Conservation (phyloP, 2,888 invertebrate genomes). For the Enoplolaimus lenunculus region DNA sequence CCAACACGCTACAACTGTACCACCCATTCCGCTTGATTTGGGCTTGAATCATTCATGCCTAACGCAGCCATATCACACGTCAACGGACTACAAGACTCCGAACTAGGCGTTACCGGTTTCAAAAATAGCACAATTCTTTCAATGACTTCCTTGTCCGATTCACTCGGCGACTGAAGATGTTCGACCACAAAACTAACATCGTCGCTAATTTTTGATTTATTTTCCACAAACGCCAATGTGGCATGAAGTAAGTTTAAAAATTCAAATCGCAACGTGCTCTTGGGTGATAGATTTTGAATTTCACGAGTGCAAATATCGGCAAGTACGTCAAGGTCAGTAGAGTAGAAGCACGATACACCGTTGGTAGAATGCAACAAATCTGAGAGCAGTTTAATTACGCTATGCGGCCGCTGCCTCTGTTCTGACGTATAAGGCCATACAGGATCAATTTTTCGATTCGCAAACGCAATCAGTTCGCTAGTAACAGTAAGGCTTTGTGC, state of each 20-base stretch:
- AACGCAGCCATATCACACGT: too few relatives aligned
- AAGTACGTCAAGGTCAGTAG: slow-evolving; percentile 7
- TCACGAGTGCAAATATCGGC: slow-evolving; percentile 14
- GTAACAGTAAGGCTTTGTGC: neutral
- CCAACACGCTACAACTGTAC: too few relatives aligned
- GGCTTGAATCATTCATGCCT: too few relatives aligned
- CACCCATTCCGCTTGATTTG: too few relatives aligned
- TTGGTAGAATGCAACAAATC: neutral
- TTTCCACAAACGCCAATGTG: neutral
- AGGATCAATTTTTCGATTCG: slow-evolving; percentile 11
- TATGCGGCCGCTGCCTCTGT: neutral
- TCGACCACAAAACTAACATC: neutral
- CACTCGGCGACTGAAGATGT: neutral
- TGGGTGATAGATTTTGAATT: slow-evolving; percentile 1
- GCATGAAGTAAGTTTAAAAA: neutral
- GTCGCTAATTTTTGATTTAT: neutral
- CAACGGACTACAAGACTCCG: too few relatives aligned
- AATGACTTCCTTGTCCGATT: neutral
- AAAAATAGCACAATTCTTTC: neutral
- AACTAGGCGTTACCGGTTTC: too few relatives aligned
- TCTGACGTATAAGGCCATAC: neutral
- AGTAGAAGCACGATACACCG: slow-evolving; percentile 15
- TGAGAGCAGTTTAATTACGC: slow-evolving; percentile 6
- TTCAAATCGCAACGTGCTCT: neutral
- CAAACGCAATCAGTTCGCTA: neutral